Evolutionary conservation across 2,113 vertebrate genomes (phyloP).

Genomic region (Pangasianodon hypophthalmus): DNA sequence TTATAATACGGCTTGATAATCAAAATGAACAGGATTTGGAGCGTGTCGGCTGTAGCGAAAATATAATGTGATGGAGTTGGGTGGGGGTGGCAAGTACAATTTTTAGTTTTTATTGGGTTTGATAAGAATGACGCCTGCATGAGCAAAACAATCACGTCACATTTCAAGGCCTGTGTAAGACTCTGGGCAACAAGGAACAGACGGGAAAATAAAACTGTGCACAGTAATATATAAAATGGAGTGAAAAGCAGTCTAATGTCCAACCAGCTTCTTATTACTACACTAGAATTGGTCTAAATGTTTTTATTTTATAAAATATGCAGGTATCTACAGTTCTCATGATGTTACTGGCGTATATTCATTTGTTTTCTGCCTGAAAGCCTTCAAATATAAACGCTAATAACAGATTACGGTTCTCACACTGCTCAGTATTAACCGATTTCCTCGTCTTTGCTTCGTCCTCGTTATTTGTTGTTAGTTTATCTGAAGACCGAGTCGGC

Average conservation of each 20-base stretch:
- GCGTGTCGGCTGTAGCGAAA: too few relatives aligned
- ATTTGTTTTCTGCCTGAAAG: neutral
- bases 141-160: neutral
- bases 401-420: neutral
- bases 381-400: neutral
- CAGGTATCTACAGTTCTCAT: neutral
- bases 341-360: neutral
- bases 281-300: neutral
- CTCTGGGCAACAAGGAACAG: neutral
- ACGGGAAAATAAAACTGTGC: neutral
- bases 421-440: neutral
- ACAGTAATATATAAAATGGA: neutral
- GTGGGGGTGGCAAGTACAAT: too few relatives aligned
- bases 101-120: neutral
- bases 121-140: neutral
- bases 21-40: neutral
- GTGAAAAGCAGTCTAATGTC: neutral
- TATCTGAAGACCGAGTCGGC: constrained; percentile 77
- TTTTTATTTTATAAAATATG: neutral
- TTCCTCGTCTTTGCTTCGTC: neutral
- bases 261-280: neutral
- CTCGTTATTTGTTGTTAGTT: constrained; percentile 54
- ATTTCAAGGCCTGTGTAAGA: neutral
- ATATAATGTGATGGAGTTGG: too few relatives aligned
- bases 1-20: neutral